Evolutionary conservation across 2,888 invertebrate genomes (phyloP).

Genomic region (Heliothis peltigera): DNA sequence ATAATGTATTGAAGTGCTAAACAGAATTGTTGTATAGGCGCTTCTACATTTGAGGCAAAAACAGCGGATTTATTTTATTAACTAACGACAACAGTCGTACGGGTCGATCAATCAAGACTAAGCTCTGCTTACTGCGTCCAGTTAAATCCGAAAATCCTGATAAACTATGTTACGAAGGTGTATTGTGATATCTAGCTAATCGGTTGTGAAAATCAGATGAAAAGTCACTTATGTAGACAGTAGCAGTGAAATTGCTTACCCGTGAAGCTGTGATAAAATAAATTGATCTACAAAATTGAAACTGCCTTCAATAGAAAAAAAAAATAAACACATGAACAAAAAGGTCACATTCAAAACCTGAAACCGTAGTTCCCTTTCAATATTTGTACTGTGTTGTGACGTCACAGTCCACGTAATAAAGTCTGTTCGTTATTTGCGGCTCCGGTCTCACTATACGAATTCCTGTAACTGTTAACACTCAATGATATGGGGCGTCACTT

Average conservation of each 20-base stretch:
- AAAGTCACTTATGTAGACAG: no score
- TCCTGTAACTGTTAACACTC: slow-evolving; percentile 46
- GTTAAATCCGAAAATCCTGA: background rate
- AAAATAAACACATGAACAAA: slow-evolving; percentile 7
- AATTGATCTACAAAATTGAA: background rate
- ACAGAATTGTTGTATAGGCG: no score
- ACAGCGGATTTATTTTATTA: background rate
- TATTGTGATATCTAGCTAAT: background rate
- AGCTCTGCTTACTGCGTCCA: background rate
- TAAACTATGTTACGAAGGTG: no score
- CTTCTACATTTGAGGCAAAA: no score
- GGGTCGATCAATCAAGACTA: slow-evolving; percentile 1
- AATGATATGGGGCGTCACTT: slow-evolving; percentile 38
- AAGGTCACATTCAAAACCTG: slow-evolving; percentile 16
- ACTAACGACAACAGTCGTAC: background rate
- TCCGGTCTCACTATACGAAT: slow-evolving; percentile 49
- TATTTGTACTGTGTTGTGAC: slow-evolving; percentile 35
- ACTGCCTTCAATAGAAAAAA: background rate
- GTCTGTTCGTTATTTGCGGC: slow-evolving; percentile 48
- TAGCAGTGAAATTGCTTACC: no score
- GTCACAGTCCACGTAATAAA: slow-evolving; percentile 38
- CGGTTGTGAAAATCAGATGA: background rate
- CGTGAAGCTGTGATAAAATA: no score
- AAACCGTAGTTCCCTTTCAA: slow-evolving; percentile 16
- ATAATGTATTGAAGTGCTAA: no score